These are phyloP conservation scores for Vicugna pacos DNA, from an alignment of 2,113 vertebrate genomes.

Conservation along the genomic window DNA sequence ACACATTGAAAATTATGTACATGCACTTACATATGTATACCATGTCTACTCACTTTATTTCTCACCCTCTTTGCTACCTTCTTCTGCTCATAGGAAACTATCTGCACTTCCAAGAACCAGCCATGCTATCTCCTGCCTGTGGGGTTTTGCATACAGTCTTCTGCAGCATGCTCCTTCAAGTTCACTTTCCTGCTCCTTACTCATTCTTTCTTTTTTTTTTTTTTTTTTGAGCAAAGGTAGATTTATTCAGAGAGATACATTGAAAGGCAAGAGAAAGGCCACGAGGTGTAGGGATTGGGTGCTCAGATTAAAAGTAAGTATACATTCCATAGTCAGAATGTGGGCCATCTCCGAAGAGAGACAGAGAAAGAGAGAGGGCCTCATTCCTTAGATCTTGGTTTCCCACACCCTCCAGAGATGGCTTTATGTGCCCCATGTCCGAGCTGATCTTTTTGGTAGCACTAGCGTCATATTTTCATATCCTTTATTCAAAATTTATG, in stretches of 20 bases:
- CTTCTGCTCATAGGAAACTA: not conserved
- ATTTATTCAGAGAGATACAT: too few relatives aligned
- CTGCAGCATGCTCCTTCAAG: not conserved
- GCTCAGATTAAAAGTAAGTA: too few relatives aligned
- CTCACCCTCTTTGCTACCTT: not conserved
- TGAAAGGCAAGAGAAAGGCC: too few relatives aligned
- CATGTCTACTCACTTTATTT: not conserved
- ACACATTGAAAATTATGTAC: not conserved
- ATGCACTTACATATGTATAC: not conserved
- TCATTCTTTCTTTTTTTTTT: not conserved
- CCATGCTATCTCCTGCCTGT: not conserved
- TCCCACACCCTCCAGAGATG: not conserved
- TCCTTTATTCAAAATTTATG: not conserved
- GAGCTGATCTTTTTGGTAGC: not conserved
- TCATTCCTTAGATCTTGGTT: not conserved
- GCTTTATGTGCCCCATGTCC: not conserved
- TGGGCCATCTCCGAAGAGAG: too few relatives aligned
- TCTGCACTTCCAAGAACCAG: not conserved
- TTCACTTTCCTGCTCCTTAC: not conserved
- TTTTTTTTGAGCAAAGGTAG: too few relatives aligned
- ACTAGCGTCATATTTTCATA: not conserved
- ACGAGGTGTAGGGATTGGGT: too few relatives aligned
- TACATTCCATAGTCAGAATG: too few relatives aligned
- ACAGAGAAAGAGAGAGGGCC: too few relatives aligned
- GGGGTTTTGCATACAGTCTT: not conserved